Conservation (phyloP, 2,888 invertebrate genomes). For the Epiblema foenella region DNA sequence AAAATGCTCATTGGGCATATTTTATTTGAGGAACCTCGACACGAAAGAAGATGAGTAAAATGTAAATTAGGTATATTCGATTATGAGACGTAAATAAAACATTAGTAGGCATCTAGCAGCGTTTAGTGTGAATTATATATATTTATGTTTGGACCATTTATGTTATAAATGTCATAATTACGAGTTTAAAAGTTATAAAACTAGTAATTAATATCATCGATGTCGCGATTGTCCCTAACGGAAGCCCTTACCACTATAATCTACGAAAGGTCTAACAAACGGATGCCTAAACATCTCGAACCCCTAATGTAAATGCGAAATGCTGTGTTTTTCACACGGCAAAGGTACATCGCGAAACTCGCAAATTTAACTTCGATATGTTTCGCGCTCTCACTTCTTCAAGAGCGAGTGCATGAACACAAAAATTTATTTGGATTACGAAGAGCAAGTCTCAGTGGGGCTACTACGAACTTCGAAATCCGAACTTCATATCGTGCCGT, state of each 20-base stretch:
- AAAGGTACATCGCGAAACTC: conserved; percentile 45
- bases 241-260: neutral
- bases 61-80: neutral
- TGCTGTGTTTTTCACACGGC: conserved; percentile 38
- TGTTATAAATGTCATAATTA: neutral
- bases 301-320: conserved; percentile 44
- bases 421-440: neutral
- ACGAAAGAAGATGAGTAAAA: too few species aligned
- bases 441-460: neutral
- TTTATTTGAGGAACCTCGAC: too few species aligned
- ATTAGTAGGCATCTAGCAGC: too few species aligned
- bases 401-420: neutral
- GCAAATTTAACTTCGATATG: neutral
- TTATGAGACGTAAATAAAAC: too few species aligned
- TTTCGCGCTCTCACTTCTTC: neutral
- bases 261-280: neutral
- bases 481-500: too few species aligned
- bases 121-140: too few species aligned
- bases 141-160: neutral
- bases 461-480: too few species aligned
- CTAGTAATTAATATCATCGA: neutral
- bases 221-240: neutral
- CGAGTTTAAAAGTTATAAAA: neutral
- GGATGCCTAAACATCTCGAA: conserved; percentile 22
- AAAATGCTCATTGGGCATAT: neutral